Percentiles rank a stretch among this genome's conserved stretches.
phyloP scores from a whole-genome alignment of 2,113 vertebrate species.

The Dromas ardeola region DNA sequence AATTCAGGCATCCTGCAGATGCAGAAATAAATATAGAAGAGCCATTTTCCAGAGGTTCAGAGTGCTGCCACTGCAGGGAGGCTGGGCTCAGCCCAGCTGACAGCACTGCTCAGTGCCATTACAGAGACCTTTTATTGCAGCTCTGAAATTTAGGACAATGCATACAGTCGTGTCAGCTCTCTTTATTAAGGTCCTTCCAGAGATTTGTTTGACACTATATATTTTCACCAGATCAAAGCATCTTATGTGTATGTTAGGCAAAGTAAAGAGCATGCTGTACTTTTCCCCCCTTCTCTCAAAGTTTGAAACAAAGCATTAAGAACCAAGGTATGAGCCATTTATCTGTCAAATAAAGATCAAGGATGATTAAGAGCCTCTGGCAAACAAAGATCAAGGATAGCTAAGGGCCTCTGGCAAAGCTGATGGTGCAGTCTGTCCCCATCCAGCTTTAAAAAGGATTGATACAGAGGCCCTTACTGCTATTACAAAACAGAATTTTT shows the following conservation, averaged over 20 bases:
- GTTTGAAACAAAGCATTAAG: slow-evolving; percentile 72
- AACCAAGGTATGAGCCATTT: slow-evolving; percentile 58
- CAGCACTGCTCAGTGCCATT: background rate
- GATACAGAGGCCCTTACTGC: slow-evolving; percentile 55
- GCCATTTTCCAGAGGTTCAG: background rate
- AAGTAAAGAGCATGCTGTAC: slow-evolving; percentile 8
- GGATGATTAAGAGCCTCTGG: slow-evolving; percentile 70
- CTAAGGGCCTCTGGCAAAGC: slow-evolving; percentile 68
- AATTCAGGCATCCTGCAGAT: background rate
- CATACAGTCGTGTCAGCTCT: background rate
- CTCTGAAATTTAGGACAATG: slow-evolving; percentile 13
- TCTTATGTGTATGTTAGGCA: background rate
- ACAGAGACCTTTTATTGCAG: background rate
- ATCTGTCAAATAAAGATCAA: slow-evolving; percentile 76
- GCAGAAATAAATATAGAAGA: background rate
- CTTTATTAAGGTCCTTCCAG: slow-evolving; percentile 1
- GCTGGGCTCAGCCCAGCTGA: background rate
- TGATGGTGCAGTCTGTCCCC: slow-evolving; percentile 27
- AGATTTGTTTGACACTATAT: slow-evolving; percentile 17
- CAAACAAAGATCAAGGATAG: slow-evolving; percentile 67
- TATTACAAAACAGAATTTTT: slow-evolving; percentile 62
- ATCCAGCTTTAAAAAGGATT: slow-evolving; percentile 69
- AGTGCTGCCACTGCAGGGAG: background rate
- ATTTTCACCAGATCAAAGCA: slow-evolving; percentile 29
- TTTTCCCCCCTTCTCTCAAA: slow-evolving; percentile 40